Percentiles rank a stretch among this genome's conserved stretches.
Conservation (phyloP, 2,888 invertebrate genomes). For the Andrena fulva region DNA sequence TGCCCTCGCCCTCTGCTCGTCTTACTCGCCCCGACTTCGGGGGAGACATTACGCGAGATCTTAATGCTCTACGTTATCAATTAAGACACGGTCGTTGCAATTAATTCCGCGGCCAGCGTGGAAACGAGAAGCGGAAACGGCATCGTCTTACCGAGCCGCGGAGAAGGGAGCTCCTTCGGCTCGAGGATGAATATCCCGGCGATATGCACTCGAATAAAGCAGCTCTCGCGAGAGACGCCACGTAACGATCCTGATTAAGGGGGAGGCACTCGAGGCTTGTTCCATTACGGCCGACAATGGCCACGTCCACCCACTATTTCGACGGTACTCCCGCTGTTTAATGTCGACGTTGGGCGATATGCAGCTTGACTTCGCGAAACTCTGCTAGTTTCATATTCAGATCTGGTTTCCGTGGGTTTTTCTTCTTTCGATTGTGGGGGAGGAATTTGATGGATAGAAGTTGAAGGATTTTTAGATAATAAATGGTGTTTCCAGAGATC, state of each 20-base stretch:
- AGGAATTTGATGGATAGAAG: too few species aligned
- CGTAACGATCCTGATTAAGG: slow-evolving; percentile 68
- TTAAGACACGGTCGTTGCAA: slow-evolving; percentile 80
- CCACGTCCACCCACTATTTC: background rate
- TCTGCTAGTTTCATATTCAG: background rate
- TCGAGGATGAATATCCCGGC: slow-evolving; percentile 42
- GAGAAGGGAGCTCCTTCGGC: slow-evolving; percentile 29
- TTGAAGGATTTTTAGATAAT: too few species aligned
- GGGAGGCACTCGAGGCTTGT: slow-evolving; percentile 20
- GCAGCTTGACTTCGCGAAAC: background rate
- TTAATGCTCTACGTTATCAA: slow-evolving; percentile 81
- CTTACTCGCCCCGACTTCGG: slow-evolving; percentile 36
- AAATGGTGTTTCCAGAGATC: background rate
- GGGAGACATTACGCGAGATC: slow-evolving; percentile 72
- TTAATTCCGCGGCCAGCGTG: slow-evolving; percentile 77
- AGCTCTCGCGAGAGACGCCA: slow-evolving; percentile 57
- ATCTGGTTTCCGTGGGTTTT: background rate
- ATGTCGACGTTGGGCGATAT: background rate
- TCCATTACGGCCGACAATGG: slow-evolving; percentile 20
- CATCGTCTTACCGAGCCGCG: slow-evolving; percentile 56
- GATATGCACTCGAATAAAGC: slow-evolving; percentile 56
- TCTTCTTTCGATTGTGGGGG: background rate
- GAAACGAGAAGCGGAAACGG: slow-evolving; percentile 81
- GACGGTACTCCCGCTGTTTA: background rate
- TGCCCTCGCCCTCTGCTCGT: slow-evolving; percentile 43